These are phyloP conservation scores for Nomada goodeniana DNA, from an alignment of 2,888 invertebrate genomes.

Conservation along the genomic window DNA sequence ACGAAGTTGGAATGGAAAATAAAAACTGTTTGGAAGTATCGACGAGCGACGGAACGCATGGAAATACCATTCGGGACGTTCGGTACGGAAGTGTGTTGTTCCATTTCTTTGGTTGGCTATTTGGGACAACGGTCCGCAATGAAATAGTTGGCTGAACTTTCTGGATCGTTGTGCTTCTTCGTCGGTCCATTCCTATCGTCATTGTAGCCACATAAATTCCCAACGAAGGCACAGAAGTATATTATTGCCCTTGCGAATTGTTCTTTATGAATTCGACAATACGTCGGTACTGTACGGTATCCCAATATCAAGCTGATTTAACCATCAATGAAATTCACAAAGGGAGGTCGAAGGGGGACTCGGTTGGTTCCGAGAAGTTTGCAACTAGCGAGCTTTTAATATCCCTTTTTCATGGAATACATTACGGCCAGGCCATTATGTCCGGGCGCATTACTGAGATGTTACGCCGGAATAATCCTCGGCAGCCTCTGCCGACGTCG, in stretches of 20 bases:
- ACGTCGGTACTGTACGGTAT: background rate
- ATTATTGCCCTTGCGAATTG: background rate
- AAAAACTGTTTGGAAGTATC: too few relatives aligned
- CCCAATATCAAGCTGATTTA: slow-evolving; percentile 27
- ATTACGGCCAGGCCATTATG: slow-evolving; percentile 41
- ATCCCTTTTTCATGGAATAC: slow-evolving; percentile 27
- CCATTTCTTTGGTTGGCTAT: background rate
- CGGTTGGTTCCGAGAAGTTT: slow-evolving; percentile 17
- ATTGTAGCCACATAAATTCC: too few relatives aligned
- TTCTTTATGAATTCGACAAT: background rate
- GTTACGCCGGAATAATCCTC: slow-evolving; percentile 41
- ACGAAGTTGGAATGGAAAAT: background rate
- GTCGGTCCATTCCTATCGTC: background rate
- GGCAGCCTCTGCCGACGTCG: slow-evolving; percentile 6
- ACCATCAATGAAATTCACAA: slow-evolving; percentile 4
- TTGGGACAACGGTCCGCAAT: background rate
- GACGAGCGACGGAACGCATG: too few relatives aligned
- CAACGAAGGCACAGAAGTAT: too few relatives aligned
- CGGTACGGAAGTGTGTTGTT: too few relatives aligned
- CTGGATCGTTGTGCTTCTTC: background rate
- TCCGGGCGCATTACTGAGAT: slow-evolving; percentile 29
- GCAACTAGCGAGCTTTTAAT: slow-evolving; percentile 39
- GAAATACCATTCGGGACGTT: too few relatives aligned
- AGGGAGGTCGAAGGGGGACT: background rate
- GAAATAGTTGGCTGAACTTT: background rate